Base-by-base conservation (phyloP, 2,797 vertebrate genomes). In the Gymnothorax javanicus region DNA sequence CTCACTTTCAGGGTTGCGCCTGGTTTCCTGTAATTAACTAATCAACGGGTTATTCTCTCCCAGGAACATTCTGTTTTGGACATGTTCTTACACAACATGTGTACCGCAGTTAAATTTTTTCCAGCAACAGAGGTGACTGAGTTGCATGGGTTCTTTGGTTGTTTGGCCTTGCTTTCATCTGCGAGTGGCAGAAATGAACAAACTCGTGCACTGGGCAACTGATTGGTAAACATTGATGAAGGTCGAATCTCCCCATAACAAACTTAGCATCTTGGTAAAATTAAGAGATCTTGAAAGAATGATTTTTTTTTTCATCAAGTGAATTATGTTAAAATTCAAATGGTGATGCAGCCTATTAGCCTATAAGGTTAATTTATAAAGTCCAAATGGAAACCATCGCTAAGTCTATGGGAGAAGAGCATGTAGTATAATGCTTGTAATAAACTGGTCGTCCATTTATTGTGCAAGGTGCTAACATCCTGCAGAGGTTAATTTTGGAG, bases 401-500 rank as follows among this genome's bases (percentile, higher is more conserved):
- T 23, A 64, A 64, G 62, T 64, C 62, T 64, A 6, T 64, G 62
- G 17, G 62, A 23, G 62, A 64, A 20, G 8, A 23, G 62, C 23
- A 64, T 4, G 20, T 23, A 64, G 23, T 64, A 64, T 64, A 64
- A 20, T 64, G 23, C 62, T 13, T 64, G 62, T 60, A 60, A 17
- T 60, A 60, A 13, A 60, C 64, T 67, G 15, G 27, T 71, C 67
- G 27, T 71, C 2, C 25, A 71, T 71, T 71, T 25, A 71, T 71
- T 71, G 25, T 71, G 57, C 73, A 3, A 50, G 62, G 7, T n/a
- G 52, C 85, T 75, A 87, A 73, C 87, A 90, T 83, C 84, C 86
- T 71, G 50, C 62, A n/a, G 59, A 69, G 84, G 71, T 11, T 79
- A 67, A 87, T 87, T 79, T 88, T 87, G 87, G 83, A 84, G 67